phyloP scores from a whole-genome alignment of 2,113 vertebrate species.

The Zapus hudsonius region DNA sequence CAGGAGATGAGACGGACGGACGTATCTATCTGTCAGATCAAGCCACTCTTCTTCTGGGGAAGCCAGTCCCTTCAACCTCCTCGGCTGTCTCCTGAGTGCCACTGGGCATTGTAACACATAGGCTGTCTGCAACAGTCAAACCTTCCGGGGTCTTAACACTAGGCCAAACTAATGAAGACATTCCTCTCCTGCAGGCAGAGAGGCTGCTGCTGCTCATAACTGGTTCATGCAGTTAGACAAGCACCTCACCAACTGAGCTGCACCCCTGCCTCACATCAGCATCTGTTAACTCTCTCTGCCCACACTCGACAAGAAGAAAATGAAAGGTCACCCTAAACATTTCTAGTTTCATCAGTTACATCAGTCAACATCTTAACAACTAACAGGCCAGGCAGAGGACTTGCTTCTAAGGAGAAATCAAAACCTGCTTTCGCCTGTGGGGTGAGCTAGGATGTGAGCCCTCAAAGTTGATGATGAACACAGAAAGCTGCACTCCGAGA shows the following conservation, averaged over 20 bases:
- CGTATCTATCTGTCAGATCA: fast-evolving
- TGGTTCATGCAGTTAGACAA: too few relatives aligned
- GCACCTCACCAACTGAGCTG: too few relatives aligned
- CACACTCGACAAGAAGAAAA: background rate
- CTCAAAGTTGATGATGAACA: background rate
- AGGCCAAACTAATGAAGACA: background rate
- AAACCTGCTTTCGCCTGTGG: too few relatives aligned
- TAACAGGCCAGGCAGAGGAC: background rate
- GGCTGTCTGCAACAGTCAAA: background rate
- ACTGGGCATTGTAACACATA: fast-evolving
- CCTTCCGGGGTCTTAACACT: background rate
- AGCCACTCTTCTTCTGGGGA: fast-evolving
- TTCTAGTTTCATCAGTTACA: background rate
- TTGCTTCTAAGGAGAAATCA: background rate
- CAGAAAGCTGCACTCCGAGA: background rate
- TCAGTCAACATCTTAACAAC: too few relatives aligned
- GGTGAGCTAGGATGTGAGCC: fast-evolving
- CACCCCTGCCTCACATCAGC: background rate
- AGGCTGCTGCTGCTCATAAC: background rate
- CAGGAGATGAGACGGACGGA: background rate
- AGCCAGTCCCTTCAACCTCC: background rate
- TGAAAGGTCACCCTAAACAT: background rate
- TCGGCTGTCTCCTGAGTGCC: background rate
- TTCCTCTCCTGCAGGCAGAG: background rate
- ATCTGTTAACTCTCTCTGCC: background rate